Conservation (phyloP, 2,797 vertebrate genomes). For the Tapirus indicus region DNA sequence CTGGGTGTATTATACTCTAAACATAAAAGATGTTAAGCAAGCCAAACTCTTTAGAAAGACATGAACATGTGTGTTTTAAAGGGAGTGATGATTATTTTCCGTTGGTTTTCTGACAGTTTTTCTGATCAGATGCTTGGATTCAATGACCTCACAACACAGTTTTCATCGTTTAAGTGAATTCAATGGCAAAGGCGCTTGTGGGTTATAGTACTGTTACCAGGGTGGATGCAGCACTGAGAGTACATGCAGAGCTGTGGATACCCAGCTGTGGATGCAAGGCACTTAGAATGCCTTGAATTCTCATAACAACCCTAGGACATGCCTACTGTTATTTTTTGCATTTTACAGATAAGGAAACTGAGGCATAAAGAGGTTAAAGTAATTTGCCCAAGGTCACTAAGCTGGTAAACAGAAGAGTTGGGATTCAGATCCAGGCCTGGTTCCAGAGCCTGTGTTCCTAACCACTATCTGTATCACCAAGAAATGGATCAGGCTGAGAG, state of each 20-base stretch:
- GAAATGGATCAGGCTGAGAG: neutral
- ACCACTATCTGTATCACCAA: no score
- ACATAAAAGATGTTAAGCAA: neutral
- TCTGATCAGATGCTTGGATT: constrained; percentile 23
- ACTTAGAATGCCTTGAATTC: neutral
- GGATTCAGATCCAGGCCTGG: neutral
- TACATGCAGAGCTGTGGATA: neutral
- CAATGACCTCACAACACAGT: neutral
- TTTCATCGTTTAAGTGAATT: neutral
- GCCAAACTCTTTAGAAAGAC: neutral
- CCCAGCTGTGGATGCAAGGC: neutral
- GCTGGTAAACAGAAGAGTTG: neutral
- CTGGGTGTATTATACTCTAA: neutral
- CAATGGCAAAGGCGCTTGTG: neutral
- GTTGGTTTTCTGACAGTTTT: constrained; percentile 37
- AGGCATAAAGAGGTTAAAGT: neutral
- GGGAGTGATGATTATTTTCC: constrained; percentile 11
- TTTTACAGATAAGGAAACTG: neutral
- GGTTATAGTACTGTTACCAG: neutral
- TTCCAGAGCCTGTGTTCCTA: neutral
- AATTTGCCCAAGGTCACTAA: neutral
- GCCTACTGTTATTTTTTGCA: neutral
- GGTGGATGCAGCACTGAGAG: neutral
- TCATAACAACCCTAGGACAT: neutral
- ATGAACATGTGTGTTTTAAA: constrained; percentile 49